These are phyloP conservation scores for Struthidea cinerea DNA, from an alignment of 2,113 vertebrate species.

Conservation along the genomic window DNA sequence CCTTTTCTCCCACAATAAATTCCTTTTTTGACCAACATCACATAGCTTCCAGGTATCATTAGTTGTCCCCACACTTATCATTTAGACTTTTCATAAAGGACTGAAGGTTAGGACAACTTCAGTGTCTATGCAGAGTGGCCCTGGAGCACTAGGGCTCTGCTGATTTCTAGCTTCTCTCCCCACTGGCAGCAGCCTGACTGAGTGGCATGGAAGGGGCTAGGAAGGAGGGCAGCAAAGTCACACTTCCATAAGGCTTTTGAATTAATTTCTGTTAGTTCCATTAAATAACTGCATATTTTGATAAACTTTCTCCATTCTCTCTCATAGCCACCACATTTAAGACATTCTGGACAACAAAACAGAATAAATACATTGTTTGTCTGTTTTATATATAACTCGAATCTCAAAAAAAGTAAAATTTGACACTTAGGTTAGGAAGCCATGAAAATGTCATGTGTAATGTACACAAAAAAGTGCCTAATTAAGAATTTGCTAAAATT, in stretches of 20 bases:
- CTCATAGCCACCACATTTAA: neutral
- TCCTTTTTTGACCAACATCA: neutral
- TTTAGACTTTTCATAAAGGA: neutral
- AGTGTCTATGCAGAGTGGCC: fast-evolving
- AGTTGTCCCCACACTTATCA: neutral
- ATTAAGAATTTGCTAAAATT: neutral
- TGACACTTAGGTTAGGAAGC: neutral
- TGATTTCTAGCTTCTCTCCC: neutral
- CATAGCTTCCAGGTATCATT: neutral
- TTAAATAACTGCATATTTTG: neutral
- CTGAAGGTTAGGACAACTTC: neutral
- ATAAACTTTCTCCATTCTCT: neutral
- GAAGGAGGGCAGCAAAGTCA: neutral
- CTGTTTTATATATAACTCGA: neutral
- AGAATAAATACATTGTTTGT: neutral
- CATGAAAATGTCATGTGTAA: neutral
- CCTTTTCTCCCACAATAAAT: neutral
- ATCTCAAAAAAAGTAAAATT: neutral
- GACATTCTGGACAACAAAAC: neutral
- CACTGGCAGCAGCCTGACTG: neutral
- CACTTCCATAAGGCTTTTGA: neutral
- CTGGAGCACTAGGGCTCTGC: neutral
- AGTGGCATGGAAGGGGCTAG: fast-evolving
- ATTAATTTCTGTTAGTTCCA: neutral
- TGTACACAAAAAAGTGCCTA: neutral